Base-by-base conservation (phyloP, 1,140 invertebrate genomes). In the Drosophila ananassae region DNA sequence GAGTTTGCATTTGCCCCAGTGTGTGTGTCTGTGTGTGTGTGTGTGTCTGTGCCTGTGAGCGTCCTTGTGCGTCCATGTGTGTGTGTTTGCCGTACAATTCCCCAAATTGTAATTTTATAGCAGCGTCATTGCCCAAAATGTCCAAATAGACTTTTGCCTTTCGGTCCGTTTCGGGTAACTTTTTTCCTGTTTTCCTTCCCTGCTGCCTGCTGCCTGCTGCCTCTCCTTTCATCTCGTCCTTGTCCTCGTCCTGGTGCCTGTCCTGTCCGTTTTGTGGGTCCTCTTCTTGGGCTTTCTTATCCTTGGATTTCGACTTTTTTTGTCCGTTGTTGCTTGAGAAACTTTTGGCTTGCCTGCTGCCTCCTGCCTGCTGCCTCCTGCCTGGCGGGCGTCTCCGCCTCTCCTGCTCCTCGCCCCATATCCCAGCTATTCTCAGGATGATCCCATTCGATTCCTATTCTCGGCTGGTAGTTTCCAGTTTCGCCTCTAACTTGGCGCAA, bases 41-140 rank as follows among this genome's bases (percentile, higher is more conserved):
- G 67, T 77, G 68, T 77, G n/a, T n/a, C n/a, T n/a, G 25, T 41
- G 12, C 25, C 25, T 25, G 46, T 44, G 8, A 48, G 47, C 22
- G 12, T 78, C 58, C 60, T 52, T 66, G 56, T 46, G 32, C 5
- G 13, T 44, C 41, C 41, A 1, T 62, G 51, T 58, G 37, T 67
- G 63, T 79, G 67, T 77, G 68, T 77, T 77, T 85, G 82, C 74
- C 78, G 72, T 87, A 82, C 82, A 81, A 85, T 85, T 85, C 82
- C 82, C 82, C 82, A 85, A 85, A 85, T 85, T 85, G 81, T 85
- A 85, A 85, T 85, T 85, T 85, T 85, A 85, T 85, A 85, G 81
- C 82, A 78, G 74, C 82, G 78, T 87, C 82, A 87, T 85, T 85
- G 82, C 74, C 82, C 82, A 85, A 74, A 84, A 85, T 85, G 78